Conservation (phyloP, 37 sponge, comb jelly and placozoan genomes). For the Ianthella basta region DNA sequence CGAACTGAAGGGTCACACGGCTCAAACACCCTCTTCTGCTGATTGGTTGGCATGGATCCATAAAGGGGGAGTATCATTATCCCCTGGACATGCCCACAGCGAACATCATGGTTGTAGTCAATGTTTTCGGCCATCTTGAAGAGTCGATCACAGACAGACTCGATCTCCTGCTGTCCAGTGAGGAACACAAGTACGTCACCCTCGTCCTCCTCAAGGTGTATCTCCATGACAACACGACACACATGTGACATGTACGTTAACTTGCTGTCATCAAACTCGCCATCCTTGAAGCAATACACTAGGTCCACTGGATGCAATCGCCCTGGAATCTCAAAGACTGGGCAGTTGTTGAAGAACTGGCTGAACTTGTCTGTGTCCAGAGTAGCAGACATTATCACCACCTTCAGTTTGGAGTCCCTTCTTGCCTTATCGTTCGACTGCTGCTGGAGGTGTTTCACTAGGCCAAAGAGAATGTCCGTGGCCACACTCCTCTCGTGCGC, state of each 20-base stretch:
- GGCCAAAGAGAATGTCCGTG: slow-evolving; percentile 91
- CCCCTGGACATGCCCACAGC: slow-evolving; percentile 52
- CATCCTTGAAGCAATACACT: slow-evolving; percentile 58
- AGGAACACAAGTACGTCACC: slow-evolving; percentile 91
- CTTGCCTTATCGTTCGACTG: background rate
- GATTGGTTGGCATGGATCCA: slow-evolving; percentile 83
- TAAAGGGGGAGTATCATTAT: slow-evolving; percentile 82
- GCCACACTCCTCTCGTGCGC: slow-evolving; percentile 92
- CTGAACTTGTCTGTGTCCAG: slow-evolving; percentile 78
- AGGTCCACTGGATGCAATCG: slow-evolving; percentile 74
- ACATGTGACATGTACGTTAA: slow-evolving; percentile 77
- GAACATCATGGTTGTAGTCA: slow-evolving; percentile 85
- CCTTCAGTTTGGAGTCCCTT: slow-evolving; percentile 48
- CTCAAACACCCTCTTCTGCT: slow-evolving; percentile 82
- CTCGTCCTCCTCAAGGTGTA: slow-evolving; percentile 71
- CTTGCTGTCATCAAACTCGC: slow-evolving; percentile 60
- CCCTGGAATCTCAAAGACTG: slow-evolving; percentile 85
- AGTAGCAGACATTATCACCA: slow-evolving; percentile 93
- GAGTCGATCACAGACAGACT: slow-evolving; percentile 75
- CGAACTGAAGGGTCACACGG: slow-evolving; percentile 61
- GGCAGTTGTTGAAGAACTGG: slow-evolving; percentile 78
- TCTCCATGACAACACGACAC: slow-evolving; percentile 78
- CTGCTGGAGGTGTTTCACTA: slow-evolving; percentile 60
- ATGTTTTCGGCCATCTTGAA: slow-evolving; percentile 75
- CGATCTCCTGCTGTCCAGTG: slow-evolving; percentile 89